A percentile compares a stretch with the other conserved stretches of the same genome.
phyloP scores from a whole-genome alignment of 2,113 vertebrate species.

The Vireo altiloquus region DNA sequence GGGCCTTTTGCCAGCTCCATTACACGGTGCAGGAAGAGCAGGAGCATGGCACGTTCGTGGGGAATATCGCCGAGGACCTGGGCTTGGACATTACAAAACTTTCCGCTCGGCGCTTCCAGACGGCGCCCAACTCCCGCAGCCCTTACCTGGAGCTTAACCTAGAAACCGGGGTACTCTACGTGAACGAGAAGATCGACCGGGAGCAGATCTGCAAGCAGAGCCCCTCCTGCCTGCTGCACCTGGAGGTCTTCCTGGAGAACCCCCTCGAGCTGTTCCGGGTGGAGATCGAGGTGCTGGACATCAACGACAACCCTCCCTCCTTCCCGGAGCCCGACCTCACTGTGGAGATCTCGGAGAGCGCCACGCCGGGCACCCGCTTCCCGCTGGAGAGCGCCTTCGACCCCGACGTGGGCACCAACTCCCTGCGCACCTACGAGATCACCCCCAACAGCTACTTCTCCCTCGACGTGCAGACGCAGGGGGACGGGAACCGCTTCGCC shows the following conservation, averaged over 20 bases:
- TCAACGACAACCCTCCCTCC: conserved; percentile 94
- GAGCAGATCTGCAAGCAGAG: conserved; percentile 96
- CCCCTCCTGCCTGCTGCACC: conserved; percentile 89
- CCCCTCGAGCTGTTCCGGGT: conserved; percentile 95
- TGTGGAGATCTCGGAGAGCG: conserved; percentile 97
- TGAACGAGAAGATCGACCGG: conserved; percentile 92
- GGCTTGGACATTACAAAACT: conserved; percentile 98
- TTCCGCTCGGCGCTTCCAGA: conserved; percentile 91
- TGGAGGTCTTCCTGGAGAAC: conserved; percentile 97
- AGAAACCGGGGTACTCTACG: conserved; percentile 91
- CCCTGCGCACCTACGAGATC: conserved; percentile 94
- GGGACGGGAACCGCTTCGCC: conserved; percentile 92
- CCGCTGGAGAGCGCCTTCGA: conserved; percentile 96
- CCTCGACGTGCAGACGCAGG: conserved; percentile 95
- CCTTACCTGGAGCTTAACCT: conserved; percentile 96
- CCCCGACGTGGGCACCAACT: conserved; percentile 95
- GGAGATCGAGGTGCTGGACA: conserved; percentile 95
- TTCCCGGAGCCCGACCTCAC: conserved; percentile 95
- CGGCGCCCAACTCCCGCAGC: conserved; percentile 88
- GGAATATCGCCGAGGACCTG: conserved; percentile 97
- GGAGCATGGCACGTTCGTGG: conserved; percentile 95
- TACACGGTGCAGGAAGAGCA: conserved; percentile 97
- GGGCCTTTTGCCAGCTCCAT: conserved; percentile 88
- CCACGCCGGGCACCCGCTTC: conserved; percentile 94
- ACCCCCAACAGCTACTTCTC: conserved; percentile 94